Evolutionary conservation across 1,140 invertebrate species (phyloP).

Genomic region (Lanistes nyassanus): DNA sequence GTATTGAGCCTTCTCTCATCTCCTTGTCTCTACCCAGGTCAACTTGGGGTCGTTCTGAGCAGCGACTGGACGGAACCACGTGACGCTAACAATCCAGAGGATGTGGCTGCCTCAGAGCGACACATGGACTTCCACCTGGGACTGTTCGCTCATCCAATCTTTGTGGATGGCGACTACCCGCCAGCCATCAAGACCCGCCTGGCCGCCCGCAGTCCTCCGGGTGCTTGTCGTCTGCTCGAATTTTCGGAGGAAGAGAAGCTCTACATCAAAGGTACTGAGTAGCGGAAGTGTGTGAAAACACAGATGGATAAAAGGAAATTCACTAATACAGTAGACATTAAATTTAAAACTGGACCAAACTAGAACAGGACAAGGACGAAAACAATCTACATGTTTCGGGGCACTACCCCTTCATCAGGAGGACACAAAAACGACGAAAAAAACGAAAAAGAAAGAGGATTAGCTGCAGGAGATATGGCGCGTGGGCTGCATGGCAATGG

Average conservation of each 20-base stretch:
- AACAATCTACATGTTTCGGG: too few species aligned
- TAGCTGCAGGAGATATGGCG: too few species aligned
- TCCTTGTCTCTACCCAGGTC: constrained; percentile 32
- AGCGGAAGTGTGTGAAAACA: constrained; percentile 1
- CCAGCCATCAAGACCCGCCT: constrained; percentile 43
- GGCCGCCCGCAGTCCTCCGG: not conserved
- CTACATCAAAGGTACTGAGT: constrained; percentile 22
- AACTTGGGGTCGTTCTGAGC: constrained; percentile 48
- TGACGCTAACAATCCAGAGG: constrained; percentile 37
- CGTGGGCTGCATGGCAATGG: too few species aligned
- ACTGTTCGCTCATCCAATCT: constrained; percentile 62
- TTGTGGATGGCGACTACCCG: constrained; percentile 64
- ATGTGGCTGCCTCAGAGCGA: constrained; percentile 45
- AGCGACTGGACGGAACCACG: constrained; percentile 44
- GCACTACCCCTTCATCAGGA: too few species aligned
- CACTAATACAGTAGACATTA: not conserved
- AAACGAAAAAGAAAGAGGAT: too few species aligned
- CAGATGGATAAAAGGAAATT: not conserved
- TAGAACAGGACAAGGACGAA: too few species aligned
- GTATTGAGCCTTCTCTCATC: not conserved
- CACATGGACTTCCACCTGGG: constrained; percentile 52
- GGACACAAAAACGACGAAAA: too few species aligned
- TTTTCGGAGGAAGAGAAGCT: constrained; percentile 27
- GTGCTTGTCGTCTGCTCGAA: constrained; percentile 19
- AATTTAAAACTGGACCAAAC: too few species aligned